Evolutionary conservation across 2,888 invertebrate genomes (phyloP), one percentile per base, ranked within the genome.

Genomic region (Hyles lineata): DNA sequence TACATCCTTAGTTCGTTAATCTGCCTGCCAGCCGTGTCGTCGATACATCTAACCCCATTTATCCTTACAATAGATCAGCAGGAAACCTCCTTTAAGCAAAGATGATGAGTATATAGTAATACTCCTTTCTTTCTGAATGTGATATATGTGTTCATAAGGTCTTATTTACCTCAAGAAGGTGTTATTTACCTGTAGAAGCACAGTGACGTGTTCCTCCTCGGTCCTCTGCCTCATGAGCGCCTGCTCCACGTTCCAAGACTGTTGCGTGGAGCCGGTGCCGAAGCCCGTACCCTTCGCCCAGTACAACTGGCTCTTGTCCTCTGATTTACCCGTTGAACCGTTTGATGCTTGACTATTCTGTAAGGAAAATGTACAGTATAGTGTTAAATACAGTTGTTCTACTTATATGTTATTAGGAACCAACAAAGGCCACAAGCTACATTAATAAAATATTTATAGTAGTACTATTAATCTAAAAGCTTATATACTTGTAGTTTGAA

Each of bases 271-370:
- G 32, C 99, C 99, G 0, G 98, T 99, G 70, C 99, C 99, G 91
- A 99, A 99, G 1, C 99, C 99, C 3, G 99, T 99, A 62, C 99
- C 99, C 89, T 99, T 99, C 0, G 98, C 99, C 98, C 98, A 99
- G 91, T 98, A 98, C 78, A 97, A 93, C 84, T 97, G 97, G 58
- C 96, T 96, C 85, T 97, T 97, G 79, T 97, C 96, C 82, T 97
- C 96, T 35, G 95, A 94, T 78, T 95, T 95, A 75, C 92, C 91
- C 3, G 92, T 95, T 3, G 95, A 87, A 17, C 94, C 95, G 77
- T 95, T 95, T 21, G 95, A 93, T 7, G 89, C 90, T 79, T 93
- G 94, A 77, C 89, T 91, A 78, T 92, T 92, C 90, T 92, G 88
- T 79, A 72, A 71, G 43, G 55, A 6, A 23, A 70, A 76, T 71